A percentile compares a stretch with the other conserved stretches of the same genome.
Conservation (phyloP, 1,140 invertebrate genomes). For the Drosophila setifemur region DNA sequence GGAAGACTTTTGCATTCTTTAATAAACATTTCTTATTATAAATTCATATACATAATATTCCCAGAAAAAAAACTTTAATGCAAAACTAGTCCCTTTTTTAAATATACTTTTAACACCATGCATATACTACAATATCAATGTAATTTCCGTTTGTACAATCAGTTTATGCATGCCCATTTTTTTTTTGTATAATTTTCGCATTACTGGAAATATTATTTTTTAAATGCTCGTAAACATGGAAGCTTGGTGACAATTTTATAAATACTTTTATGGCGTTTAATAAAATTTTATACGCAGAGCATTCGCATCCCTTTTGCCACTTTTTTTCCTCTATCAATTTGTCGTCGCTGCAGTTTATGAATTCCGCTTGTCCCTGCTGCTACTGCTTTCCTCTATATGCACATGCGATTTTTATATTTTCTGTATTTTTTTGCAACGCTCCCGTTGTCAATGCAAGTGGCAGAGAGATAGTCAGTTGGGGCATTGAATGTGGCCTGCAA, state of each 20-base stretch:
- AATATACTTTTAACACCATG: constrained; percentile 7
- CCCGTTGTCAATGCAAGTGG: constrained; percentile 62
- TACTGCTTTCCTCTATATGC: constrained; percentile 3
- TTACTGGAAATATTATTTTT: constrained; percentile 59
- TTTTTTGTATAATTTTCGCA: constrained; percentile 64
- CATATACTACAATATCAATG: no score
- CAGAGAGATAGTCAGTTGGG: constrained; percentile 36
- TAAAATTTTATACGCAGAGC: constrained; percentile 71
- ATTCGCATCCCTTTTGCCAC: not conserved
- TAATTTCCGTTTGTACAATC: constrained; percentile 42
- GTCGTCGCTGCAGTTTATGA: constrained; percentile 72
- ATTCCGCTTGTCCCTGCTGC: constrained; percentile 39
- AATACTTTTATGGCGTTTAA: constrained; percentile 79
- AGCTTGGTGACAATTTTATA: constrained; percentile 71
- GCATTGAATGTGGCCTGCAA: constrained; percentile 20
- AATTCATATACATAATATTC: no score
- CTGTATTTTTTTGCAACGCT: constrained; percentile 46
- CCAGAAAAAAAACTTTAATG: no score
- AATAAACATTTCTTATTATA: no score
- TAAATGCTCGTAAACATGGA: constrained; percentile 69
- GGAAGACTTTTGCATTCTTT: no score
- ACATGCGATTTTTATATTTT: constrained; percentile 41
- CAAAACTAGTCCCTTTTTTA: no score
- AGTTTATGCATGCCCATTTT: constrained; percentile 9
- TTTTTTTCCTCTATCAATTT: constrained; percentile 60